Evolutionary conservation across 2,888 invertebrate genomes (phyloP).

Genomic region (Ditylenchus weischeri): DNA sequence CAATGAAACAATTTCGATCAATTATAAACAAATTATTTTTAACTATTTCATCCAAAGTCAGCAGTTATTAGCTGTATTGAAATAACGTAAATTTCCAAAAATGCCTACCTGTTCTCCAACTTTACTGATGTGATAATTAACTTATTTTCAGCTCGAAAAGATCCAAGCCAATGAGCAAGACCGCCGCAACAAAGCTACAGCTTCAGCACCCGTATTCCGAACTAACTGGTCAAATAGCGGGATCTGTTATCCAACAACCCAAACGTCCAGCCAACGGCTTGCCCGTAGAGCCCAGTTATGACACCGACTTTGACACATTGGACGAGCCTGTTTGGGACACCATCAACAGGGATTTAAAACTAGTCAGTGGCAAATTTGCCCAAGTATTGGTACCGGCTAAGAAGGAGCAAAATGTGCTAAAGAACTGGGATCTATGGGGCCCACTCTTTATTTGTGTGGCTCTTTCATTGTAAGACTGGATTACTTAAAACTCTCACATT

Average conservation of each 20-base stretch:
- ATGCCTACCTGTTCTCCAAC: no score
- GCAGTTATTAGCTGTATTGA: no score
- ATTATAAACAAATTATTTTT: no score
- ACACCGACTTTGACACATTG: conserved; percentile 55
- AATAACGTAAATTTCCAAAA: no score
- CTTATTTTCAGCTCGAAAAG: conserved; percentile 50
- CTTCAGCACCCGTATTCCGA: conserved; percentile 11
- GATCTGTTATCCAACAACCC: background rate
- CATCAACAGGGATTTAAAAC: conserved; percentile 78
- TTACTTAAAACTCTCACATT: conserved; percentile 50
- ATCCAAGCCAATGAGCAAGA: conserved; percentile 51
- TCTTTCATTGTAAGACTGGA: conserved; percentile 73
- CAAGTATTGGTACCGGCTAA: conserved; percentile 83
- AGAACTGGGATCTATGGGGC: conserved; percentile 99
- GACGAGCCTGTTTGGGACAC: conserved; percentile 58
- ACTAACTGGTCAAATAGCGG: conserved; percentile 27
- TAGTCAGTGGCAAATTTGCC: conserved; percentile 88
- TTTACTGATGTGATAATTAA: background rate
- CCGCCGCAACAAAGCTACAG: conserved; percentile 21
- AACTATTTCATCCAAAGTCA: no score
- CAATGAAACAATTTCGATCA: no score
- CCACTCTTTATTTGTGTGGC: conserved; percentile 91
- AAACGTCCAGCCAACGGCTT: no score
- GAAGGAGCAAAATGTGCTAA: conserved; percentile 83
- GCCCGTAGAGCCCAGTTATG: conserved; percentile 27